phyloP scores from a whole-genome alignment of 2,888 invertebrate species.

The Diplolepis rosae region DNA sequence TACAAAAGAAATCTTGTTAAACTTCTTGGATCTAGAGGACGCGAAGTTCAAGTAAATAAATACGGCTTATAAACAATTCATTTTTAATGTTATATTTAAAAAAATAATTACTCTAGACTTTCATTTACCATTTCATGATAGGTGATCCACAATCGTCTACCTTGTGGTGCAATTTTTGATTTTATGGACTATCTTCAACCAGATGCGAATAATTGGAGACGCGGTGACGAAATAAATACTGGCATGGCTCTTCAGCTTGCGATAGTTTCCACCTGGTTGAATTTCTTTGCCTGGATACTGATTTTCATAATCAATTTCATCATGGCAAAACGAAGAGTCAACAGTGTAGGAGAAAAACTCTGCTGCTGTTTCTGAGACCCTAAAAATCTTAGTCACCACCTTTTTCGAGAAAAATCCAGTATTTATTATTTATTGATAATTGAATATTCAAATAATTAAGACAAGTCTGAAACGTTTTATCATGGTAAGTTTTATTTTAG shows the following conservation, averaged over 20 bases:
- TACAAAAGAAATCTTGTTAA: conserved; percentile 82
- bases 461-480: conserved; percentile 38
- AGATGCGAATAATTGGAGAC: conserved; percentile 79
- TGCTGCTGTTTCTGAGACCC: conserved; percentile 57
- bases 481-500: conserved; percentile 64
- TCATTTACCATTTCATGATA: conserved; percentile 42
- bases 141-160: conserved; percentile 79
- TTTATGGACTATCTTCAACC: conserved; percentile 90
- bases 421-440: background rate
- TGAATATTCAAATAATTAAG: background rate
- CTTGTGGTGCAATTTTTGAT: conserved; percentile 85
- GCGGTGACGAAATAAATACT: conserved; percentile 83
- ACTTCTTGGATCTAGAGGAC: conserved; percentile 61
- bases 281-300: conserved; percentile 77
- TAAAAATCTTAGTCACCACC: background rate
- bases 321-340: conserved; percentile 71
- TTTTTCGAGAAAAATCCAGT: background rate
- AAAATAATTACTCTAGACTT: background rate
- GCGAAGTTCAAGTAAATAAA: conserved; percentile 56
- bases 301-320: conserved; percentile 76
- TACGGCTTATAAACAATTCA: background rate
- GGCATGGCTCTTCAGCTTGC: conserved; percentile 81
- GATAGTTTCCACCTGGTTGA: conserved; percentile 79
- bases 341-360: conserved; percentile 51
- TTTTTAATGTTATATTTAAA: background rate